Evolutionary conservation across 2,113 vertebrate species (phyloP).

Genomic region (Caranx ignobilis): DNA sequence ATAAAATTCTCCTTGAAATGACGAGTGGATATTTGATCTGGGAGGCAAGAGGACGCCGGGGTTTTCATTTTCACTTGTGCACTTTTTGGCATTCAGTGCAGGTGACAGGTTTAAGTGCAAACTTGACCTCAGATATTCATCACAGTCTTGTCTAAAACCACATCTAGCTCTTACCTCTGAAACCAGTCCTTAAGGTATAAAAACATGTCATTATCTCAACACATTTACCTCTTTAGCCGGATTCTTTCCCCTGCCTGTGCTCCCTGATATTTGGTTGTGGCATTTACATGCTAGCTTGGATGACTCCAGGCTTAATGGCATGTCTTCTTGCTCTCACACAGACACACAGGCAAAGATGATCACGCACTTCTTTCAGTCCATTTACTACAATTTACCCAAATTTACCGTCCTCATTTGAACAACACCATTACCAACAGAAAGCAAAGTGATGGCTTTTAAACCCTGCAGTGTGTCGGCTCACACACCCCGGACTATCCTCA

Average conservation of each 20-base stretch:
- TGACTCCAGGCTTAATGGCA: slow-evolving; percentile 28
- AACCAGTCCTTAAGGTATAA: background rate
- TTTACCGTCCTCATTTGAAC: slow-evolving; percentile 17
- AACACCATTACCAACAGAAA: slow-evolving; percentile 28
- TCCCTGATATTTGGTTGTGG: slow-evolving; percentile 17
- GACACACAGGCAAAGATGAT: background rate
- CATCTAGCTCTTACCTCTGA: background rate
- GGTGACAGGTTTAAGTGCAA: slow-evolving; percentile 1
- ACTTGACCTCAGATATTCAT: slow-evolving; percentile 9
- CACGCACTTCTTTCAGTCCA: slow-evolving; percentile 15
- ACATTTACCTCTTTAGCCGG: background rate
- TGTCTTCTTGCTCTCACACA: background rate
- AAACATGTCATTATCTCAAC: background rate
- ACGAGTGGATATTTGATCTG: background rate
- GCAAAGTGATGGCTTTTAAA: slow-evolving; percentile 34
- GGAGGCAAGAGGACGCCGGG: background rate
- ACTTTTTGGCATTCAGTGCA: background rate
- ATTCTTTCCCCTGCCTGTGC: background rate
- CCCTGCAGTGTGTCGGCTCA: background rate
- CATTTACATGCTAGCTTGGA: slow-evolving; percentile 39
- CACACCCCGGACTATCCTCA: slow-evolving; percentile 10
- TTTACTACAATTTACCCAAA: slow-evolving; percentile 28
- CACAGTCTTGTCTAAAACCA: slow-evolving; percentile 2
- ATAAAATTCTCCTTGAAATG: slow-evolving; percentile 17
- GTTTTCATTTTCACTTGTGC: slow-evolving; percentile 12